phyloP scores from a whole-genome alignment of 1,140 invertebrate species.

The Aphidius ervi region DNA sequence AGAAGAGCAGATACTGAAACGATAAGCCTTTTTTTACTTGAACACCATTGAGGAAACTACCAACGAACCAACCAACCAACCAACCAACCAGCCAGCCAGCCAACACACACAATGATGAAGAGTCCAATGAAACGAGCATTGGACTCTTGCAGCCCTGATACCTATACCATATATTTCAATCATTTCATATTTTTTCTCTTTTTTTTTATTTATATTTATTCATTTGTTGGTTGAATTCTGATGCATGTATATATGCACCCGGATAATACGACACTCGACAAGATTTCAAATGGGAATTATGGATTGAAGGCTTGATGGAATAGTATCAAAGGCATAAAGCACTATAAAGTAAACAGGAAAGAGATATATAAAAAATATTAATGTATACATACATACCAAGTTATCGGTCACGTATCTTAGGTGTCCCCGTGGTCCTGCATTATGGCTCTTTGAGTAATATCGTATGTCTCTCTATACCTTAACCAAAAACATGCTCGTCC shows the following conservation, averaged over 20 bases:
- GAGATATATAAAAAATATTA: not conserved
- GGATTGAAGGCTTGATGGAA: not conserved
- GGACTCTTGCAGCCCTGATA: too few relatives aligned
- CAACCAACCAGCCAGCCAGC: not conserved
- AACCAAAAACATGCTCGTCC: not conserved
- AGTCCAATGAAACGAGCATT: too few relatives aligned
- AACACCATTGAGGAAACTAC: conserved; percentile 32
- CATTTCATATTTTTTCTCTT: too few relatives aligned
- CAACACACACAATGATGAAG: not conserved
- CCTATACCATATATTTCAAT: too few relatives aligned
- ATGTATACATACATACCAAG: too few relatives aligned
- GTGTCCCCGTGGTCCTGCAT: not conserved
- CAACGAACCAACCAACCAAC: conserved; percentile 1
- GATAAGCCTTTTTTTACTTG: conserved; percentile 43
- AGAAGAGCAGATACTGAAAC: conserved; percentile 33
- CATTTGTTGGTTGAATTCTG: not conserved
- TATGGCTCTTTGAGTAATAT: too few relatives aligned
- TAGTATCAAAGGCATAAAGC: not conserved
- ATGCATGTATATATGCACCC: not conserved
- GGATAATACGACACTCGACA: conserved; percentile 3
- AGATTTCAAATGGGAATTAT: too few relatives aligned
- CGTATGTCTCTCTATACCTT: not conserved
- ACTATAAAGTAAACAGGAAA: not conserved
- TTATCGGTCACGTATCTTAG: not conserved
- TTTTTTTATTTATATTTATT: not conserved